phyloP scores from a whole-genome alignment of 2,113 vertebrate genomes.

The Eptesicus fuscus region DNA sequence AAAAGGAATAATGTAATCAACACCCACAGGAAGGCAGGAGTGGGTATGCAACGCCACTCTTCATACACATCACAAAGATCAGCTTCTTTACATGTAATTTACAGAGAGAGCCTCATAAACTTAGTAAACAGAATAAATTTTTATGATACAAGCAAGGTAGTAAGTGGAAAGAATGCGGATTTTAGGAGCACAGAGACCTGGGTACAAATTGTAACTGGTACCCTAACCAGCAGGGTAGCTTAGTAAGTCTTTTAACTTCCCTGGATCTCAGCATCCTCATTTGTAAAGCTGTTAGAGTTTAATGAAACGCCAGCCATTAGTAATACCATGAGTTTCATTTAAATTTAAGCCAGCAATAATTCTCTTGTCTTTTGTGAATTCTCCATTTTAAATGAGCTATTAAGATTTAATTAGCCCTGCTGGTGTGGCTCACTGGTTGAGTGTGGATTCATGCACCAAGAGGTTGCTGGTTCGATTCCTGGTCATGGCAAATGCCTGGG shows the following conservation, averaged over 20 bases:
- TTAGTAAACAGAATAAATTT: background rate
- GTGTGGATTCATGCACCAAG: too few species aligned
- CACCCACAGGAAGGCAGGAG: fast-evolving
- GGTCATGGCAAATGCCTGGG: too few species aligned
- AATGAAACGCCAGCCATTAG: background rate
- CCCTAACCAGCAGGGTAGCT: background rate
- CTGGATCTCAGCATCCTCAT: background rate
- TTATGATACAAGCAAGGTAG: background rate
- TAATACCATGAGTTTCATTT: background rate
- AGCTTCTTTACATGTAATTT: background rate
- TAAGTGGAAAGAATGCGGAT: background rate
- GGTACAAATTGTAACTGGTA: background rate
- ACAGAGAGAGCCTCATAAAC: background rate
- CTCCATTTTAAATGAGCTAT: background rate
- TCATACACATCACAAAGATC: background rate
- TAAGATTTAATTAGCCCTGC: background rate
- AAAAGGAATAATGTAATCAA: background rate
- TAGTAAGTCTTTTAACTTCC: background rate
- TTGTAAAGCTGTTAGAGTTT: background rate
- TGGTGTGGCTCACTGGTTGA: too few species aligned
- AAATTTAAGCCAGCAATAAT: background rate
- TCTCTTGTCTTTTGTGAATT: background rate
- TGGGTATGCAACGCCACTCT: background rate
- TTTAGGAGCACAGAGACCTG: background rate
- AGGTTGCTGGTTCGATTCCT: too few species aligned